A percentile compares a stretch with the other conserved stretches of the same genome.
These are phyloP conservation scores for Hippocampus comes DNA, from an alignment of 2,113 vertebrate genomes.

Conservation along the genomic window DNA sequence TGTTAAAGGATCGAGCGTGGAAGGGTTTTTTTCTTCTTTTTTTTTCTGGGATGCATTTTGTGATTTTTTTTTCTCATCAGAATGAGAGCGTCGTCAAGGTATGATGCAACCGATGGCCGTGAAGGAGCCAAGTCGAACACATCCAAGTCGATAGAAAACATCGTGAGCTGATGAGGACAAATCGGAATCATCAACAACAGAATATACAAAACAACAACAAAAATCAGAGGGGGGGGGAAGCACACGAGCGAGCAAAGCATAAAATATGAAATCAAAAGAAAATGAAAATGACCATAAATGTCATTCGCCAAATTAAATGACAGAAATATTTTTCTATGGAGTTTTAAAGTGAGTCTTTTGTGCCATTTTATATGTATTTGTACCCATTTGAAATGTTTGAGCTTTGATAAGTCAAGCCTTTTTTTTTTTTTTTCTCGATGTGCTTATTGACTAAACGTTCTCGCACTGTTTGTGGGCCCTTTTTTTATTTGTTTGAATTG, in stretches of 20 bases:
- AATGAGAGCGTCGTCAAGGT: neutral
- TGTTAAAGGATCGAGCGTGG: too few relatives aligned
- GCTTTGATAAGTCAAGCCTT: neutral
- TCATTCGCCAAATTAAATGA: neutral
- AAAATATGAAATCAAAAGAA: neutral
- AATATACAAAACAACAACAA: conserved; percentile 72
- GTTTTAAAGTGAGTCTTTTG: neutral
- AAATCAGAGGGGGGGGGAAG: neutral
- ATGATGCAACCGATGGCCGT: neutral
- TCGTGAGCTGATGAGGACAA: neutral
- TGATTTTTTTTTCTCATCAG: neutral
- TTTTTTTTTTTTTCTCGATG: neutral
- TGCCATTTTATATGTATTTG: neutral
- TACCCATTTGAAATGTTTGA: neutral
- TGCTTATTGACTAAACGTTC: neutral
- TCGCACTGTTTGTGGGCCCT: neutral
- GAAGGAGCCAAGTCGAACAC: neutral
- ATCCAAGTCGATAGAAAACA: neutral
- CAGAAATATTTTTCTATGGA: neutral
- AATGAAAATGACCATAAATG: neutral
- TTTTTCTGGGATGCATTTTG: neutral
- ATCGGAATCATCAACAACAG: conserved; percentile 64
- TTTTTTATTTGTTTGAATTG: neutral
- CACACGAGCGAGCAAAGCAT: neutral
- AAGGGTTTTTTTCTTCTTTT: neutral